Evolutionary conservation across 2,113 vertebrate genomes (phyloP), one percentile per base, ranked within the genome.

Genomic region (Cynoglossus semilaevis): DNA sequence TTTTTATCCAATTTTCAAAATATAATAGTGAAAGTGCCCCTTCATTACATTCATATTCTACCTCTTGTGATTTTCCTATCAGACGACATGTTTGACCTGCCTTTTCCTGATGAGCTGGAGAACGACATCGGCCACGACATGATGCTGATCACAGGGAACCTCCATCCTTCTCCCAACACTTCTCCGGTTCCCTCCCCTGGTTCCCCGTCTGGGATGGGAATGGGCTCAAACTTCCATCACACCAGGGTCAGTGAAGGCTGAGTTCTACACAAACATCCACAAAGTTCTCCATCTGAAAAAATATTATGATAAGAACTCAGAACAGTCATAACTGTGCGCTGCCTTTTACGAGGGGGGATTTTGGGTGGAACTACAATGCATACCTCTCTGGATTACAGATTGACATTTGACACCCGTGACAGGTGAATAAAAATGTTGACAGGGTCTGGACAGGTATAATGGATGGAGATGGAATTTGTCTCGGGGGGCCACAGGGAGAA

Each of bases 31-130:
- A n/a, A 6, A 4, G 22, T 6, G 22, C 22, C 22, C 22, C 22
- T 29, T 29, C 22, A 29, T 29, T 6, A 29, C 22, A 29, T 2
- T 29, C 22, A 2, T 29, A 29, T 29, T 29, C 22, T 29, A 29
- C 22, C 6, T 29, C 51, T 11, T 63, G 41, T 58, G 1, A 17
- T 49, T 55, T 19, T 29, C 29, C 74, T 85, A 65, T 18, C 86
- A 94, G 94, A 96, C 61, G 95, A 97, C 85, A 96, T 98, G 93
- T 96, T 98, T 73, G 94, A 95, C 83, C 92, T 98, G 70, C 94
- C 95, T 1, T 98, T 98, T 81, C 94, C 95, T 56, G 96, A 97
- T 58, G 96, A 98, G 77, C 94, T 98, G 93, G 96, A 98, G 89
- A 98, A 96, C 55, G 96, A 98, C 75, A 96, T 98, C 44, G 93